A percentile compares a stretch with the other conserved stretches of the same genome.
Conservation (phyloP, 2,888 invertebrate genomes). For the Caenorhabditis drosophilae region DNA sequence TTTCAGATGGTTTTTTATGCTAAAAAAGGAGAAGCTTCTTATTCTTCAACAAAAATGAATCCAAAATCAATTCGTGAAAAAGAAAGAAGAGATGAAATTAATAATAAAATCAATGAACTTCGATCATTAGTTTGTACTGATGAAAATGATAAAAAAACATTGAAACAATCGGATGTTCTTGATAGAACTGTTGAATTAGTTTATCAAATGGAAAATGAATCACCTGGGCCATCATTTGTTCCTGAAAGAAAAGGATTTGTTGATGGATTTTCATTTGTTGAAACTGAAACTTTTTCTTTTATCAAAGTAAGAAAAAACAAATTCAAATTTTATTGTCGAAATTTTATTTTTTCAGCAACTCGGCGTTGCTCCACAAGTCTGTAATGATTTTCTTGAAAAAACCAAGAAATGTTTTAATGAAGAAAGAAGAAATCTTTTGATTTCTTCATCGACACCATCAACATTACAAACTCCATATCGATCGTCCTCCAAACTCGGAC, state of each 20-base stretch:
- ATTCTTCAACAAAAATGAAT: not conserved
- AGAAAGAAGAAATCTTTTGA: constrained; percentile 9
- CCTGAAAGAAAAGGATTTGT: constrained; percentile 36
- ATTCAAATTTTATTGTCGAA: too few species aligned
- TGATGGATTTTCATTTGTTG: constrained; percentile 22
- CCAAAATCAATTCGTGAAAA: constrained; percentile 31
- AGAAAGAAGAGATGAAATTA: constrained; percentile 32
- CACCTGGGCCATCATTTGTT: constrained; percentile 20
- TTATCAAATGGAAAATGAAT: constrained; percentile 25
- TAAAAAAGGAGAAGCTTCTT: not conserved
- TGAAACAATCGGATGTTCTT: constrained; percentile 25
- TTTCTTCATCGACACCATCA: too few species aligned
- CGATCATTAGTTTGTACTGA: constrained; percentile 13
- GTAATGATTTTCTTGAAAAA: constrained; percentile 11
- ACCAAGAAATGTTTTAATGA: constrained; percentile 9
- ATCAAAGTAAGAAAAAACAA: constrained; percentile 11
- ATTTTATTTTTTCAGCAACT: constrained; percentile 2
- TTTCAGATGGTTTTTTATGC: not conserved
- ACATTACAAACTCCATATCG: too few species aligned
- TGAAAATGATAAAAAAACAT: constrained; percentile 6
- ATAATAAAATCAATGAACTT: constrained; percentile 33
- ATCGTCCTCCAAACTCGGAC: not conserved
- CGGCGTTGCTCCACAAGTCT: constrained; percentile 15
- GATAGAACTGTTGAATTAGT: constrained; percentile 30
- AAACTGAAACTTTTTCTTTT: constrained; percentile 13